Percentiles rank a stretch among this genome's conserved stretches.
These are phyloP conservation scores for Diaphora mendica DNA, from an alignment of 2,888 invertebrate species.

Conservation along the genomic window DNA sequence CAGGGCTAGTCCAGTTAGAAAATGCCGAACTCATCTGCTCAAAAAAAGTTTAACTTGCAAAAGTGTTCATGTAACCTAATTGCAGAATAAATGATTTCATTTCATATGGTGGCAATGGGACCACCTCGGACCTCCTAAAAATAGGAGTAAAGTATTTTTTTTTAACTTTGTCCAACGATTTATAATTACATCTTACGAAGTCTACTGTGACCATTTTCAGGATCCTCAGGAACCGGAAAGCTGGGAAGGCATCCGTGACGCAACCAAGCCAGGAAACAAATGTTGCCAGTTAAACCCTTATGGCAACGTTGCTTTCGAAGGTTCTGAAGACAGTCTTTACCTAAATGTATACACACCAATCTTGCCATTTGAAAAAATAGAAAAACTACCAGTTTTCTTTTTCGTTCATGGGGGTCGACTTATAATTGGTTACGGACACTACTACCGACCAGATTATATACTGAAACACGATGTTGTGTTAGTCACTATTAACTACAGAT, in stretches of 20 bases:
- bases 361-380: conserved; percentile 68
- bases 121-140: too few relatives aligned
- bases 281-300: conserved; percentile 81
- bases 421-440: conserved; percentile 83
- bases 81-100: too few relatives aligned
- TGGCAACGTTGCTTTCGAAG: conserved; percentile 70
- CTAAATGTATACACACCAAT: conserved; percentile 89
- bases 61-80: too few relatives aligned
- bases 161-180: not conserved
- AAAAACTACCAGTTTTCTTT: conserved; percentile 82
- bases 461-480: conserved; percentile 71
- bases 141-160: too few relatives aligned
- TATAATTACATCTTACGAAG: not conserved
- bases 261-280: conserved; percentile 75
- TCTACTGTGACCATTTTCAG: conserved; percentile 54
- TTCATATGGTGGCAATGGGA: too few relatives aligned
- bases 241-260: conserved; percentile 72
- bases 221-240: conserved; percentile 67
- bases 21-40: too few relatives aligned
- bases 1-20: too few relatives aligned
- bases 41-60: too few relatives aligned
- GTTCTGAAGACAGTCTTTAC: conserved; percentile 89
- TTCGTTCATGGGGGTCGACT: conserved; percentile 87
- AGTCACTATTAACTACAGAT: conserved; percentile 76
- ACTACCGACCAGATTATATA: conserved; percentile 75